phyloP scores from a whole-genome alignment of 1,140 invertebrate species.

The Adelges cooleyi region DNA sequence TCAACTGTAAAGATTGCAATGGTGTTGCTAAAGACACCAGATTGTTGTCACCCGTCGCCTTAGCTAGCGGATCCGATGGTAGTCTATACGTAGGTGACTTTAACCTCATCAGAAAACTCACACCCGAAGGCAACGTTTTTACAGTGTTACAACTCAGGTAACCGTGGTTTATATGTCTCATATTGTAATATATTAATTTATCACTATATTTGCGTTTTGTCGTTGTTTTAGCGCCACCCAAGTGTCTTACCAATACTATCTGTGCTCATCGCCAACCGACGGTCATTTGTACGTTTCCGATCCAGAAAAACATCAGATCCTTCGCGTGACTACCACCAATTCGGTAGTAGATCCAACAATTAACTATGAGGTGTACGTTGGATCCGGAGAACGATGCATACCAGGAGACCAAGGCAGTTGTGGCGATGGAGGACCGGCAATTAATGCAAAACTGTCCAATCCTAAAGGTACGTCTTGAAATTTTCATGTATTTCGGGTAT shows the following conservation, averaged over 20 bases:
- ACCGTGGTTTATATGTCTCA: too few relatives aligned
- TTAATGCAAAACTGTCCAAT: constrained; percentile 81
- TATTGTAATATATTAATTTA: background rate
- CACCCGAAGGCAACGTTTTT: constrained; percentile 78
- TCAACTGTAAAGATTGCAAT: constrained; percentile 70
- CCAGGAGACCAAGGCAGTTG: constrained; percentile 82
- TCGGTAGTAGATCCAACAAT: constrained; percentile 67
- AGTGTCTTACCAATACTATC: constrained; percentile 88
- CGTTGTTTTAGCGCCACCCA: constrained; percentile 63
- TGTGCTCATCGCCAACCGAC: constrained; percentile 89
- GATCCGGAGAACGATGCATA: constrained; percentile 89
- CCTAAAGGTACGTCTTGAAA: constrained; percentile 96
- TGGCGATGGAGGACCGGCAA: constrained; percentile 83
- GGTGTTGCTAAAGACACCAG: constrained; percentile 73
- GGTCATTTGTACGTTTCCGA: constrained; percentile 93
- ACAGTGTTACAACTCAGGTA: constrained; percentile 87
- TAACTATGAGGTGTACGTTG: constrained; percentile 78
- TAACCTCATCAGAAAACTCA: constrained; percentile 85
- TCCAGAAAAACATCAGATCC: constrained; percentile 79
- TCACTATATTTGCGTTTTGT: background rate
- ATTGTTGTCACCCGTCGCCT: constrained; percentile 79
- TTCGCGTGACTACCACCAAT: constrained; percentile 59
- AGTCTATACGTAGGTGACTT: constrained; percentile 95
- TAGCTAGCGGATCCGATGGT: constrained; percentile 89
- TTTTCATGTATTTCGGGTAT: too few relatives aligned